phyloP scores from a whole-genome alignment of 2,113 vertebrate species.

The Xenotilapia leptura region DNA sequence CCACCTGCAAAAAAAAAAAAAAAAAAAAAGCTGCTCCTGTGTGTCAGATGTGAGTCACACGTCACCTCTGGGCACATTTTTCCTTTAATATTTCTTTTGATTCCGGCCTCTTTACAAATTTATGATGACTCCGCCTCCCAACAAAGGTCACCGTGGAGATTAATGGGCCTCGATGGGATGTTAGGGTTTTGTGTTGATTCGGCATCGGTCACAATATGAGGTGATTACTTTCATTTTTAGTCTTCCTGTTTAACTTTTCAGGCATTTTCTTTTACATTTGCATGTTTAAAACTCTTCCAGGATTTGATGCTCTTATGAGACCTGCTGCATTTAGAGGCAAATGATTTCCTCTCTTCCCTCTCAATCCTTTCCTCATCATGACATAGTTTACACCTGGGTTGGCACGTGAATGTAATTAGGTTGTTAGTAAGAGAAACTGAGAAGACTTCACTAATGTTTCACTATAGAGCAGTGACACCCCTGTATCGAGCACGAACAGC shows the following conservation, averaged over 20 bases:
- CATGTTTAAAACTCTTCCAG: neutral
- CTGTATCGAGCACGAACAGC: neutral
- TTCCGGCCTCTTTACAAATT: neutral
- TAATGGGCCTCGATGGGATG: neutral
- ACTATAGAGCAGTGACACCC: neutral
- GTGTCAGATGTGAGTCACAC: neutral
- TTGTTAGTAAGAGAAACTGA: neutral
- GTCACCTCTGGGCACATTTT: neutral
- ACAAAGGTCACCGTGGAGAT: neutral
- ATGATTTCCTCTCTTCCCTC: neutral
- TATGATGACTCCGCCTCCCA: neutral
- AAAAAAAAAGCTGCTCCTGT: neutral
- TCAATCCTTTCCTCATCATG: neutral
- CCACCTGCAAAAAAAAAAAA: neutral
- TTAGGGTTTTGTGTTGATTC: neutral
- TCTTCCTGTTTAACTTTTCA: neutral
- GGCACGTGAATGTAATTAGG: constrained; percentile 18
- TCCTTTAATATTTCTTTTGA: neutral
- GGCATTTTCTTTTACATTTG: neutral
- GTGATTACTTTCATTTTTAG: neutral
- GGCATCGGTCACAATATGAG: neutral
- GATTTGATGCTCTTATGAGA: neutral
- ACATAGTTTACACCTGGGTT: constrained; percentile 12
- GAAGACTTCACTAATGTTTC: neutral
- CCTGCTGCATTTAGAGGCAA: neutral